A percentile compares a stretch with the other conserved stretches of the same genome.
Evolutionary conservation across 2,888 invertebrate genomes (phyloP).

Genomic region (Tipula lateralis): DNA sequence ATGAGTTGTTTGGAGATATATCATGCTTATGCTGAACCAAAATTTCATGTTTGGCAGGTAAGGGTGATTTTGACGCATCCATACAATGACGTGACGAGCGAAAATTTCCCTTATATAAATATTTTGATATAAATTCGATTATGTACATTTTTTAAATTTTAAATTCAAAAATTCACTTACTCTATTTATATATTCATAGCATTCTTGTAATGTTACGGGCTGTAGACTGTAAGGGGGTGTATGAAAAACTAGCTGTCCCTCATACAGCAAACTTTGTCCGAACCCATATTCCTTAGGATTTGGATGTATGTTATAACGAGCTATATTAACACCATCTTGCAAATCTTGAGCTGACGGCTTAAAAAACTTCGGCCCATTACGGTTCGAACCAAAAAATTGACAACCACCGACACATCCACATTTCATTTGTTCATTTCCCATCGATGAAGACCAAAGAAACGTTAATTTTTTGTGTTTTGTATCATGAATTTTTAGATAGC

Average conservation of each 20-base stretch:
- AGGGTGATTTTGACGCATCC: slow-evolving; percentile 37
- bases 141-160: not conserved
- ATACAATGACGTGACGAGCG: slow-evolving; percentile 42
- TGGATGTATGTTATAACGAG: slow-evolving; percentile 62
- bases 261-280: slow-evolving; percentile 88
- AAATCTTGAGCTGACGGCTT: slow-evolving; percentile 76
- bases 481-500: slow-evolving; percentile 76
- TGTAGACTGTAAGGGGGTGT: slow-evolving; percentile 81
- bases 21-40: slow-evolving; percentile 32
- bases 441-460: slow-evolving; percentile 85
- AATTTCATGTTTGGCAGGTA: slow-evolving; percentile 33
- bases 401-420: slow-evolving; percentile 97
- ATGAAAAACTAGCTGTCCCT: slow-evolving; percentile 81
- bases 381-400: slow-evolving; percentile 87
- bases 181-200: slow-evolving; percentile 48
- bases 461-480: slow-evolving; percentile 79
- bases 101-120: slow-evolving; percentile 39
- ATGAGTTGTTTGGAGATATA: slow-evolving; percentile 32
- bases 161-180: slow-evolving; percentile 33
- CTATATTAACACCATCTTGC: slow-evolving; percentile 76
- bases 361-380: slow-evolving; percentile 83
- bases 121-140: not conserved
- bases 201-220: slow-evolving; percentile 70
- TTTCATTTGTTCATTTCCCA: slow-evolving; percentile 57
- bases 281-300: slow-evolving; percentile 81